phyloP scores from a whole-genome alignment of 2,113 vertebrate species.

The Passer domesticus region DNA sequence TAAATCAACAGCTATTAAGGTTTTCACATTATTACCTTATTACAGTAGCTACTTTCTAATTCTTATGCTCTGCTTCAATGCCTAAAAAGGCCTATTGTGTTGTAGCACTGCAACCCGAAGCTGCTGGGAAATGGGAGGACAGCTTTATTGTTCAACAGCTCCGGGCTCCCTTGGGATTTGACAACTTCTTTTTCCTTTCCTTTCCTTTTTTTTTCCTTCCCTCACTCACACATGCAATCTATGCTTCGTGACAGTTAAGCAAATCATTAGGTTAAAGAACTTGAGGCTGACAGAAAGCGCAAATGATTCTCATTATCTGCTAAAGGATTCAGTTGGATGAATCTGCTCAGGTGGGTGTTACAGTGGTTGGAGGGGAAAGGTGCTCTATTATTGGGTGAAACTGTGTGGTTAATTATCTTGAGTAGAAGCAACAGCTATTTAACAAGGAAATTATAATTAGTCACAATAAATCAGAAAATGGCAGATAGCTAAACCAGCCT shows the following conservation, averaged over 20 bases:
- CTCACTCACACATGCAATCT: background rate
- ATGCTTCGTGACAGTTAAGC: background rate
- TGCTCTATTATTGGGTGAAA: conserved; percentile 46
- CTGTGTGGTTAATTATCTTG: conserved; percentile 50
- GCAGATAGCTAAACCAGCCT: conserved; percentile 21
- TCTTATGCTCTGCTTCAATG: background rate
- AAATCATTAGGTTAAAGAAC: conserved; percentile 46
- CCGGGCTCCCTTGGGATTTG: background rate
- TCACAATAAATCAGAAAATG: conserved; percentile 49
- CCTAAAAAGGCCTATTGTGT: background rate
- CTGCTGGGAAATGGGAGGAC: background rate
- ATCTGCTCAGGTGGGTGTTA: conserved; percentile 52
- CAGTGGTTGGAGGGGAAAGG: conserved; percentile 22
- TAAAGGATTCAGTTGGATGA: conserved; percentile 49
- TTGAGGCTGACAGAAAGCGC: conserved; percentile 50
- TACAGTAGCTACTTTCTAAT: background rate
- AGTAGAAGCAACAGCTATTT: conserved; percentile 59
- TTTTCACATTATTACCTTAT: conserved; percentile 37
- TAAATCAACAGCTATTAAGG: conserved; percentile 32
- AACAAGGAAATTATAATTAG: conserved; percentile 60
- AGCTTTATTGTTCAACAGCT: conserved; percentile 30
- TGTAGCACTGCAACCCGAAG: background rate
- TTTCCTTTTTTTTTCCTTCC: background rate
- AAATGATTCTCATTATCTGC: conserved; percentile 62
- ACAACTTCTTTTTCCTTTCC: background rate